Conservation (phyloP, 37 sponge, comb jelly and placozoan genomes). For the Axinella damicornis region DNA sequence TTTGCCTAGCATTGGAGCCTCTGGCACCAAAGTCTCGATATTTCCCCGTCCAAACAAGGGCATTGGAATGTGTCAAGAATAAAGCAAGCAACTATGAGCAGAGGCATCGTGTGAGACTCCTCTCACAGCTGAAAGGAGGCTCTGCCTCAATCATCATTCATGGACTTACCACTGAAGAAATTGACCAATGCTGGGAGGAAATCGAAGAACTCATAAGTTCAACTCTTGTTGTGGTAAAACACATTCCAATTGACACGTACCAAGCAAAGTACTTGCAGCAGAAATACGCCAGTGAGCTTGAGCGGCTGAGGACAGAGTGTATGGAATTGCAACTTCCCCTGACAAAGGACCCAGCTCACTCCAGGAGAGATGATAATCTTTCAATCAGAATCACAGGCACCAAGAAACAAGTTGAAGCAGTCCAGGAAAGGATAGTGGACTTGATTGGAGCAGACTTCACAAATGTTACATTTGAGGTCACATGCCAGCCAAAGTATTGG, state of each 20-base stretch:
- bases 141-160: conserved; percentile 11
- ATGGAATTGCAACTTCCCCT: neutral
- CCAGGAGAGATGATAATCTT: conserved; percentile 7
- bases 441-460: conserved; percentile 7
- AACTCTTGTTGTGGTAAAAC: conserved; percentile 9
- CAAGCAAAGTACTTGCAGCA: conserved; percentile 7
- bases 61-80: conserved; percentile 9
- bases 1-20: conserved; percentile 5
- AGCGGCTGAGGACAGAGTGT: conserved; percentile 21
- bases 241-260: conserved; percentile 14
- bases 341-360: neutral
- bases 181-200: conserved; percentile 28
- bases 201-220: conserved; percentile 14
- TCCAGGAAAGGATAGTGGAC: conserved; percentile 3
- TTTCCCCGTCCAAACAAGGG: neutral
- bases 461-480: conserved; percentile 18
- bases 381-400: conserved; percentile 38
- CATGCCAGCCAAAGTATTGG: neutral
- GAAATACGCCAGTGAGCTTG: conserved; percentile 14
- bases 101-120: conserved; percentile 37
- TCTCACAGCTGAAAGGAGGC: neutral
- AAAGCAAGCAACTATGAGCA: conserved; percentile 1
- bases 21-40: conserved; percentile 10
- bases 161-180: conserved; percentile 47
- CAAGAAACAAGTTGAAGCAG: conserved; percentile 27